phyloP scores from a whole-genome alignment of 64 coral and sea anemone species.

The Porites australiensis region DNA sequence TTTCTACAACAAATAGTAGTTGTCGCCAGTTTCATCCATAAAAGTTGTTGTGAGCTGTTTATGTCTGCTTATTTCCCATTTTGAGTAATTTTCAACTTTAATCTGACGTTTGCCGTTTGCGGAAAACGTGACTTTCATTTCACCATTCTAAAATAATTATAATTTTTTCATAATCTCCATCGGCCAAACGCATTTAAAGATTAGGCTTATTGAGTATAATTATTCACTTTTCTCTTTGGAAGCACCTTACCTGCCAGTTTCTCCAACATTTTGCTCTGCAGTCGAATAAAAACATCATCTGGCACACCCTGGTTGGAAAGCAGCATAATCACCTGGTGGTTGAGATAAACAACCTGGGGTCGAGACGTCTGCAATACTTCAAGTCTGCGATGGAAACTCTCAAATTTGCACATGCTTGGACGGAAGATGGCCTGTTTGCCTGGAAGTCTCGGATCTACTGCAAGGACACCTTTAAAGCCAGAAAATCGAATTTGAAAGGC shows the following conservation, averaged over 20 bases:
- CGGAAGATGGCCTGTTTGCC: slow-evolving; percentile 75
- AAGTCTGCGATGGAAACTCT: slow-evolving; percentile 77
- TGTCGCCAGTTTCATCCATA: too few species aligned
- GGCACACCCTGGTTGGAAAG: slow-evolving; percentile 94
- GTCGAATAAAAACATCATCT: slow-evolving; percentile 81
- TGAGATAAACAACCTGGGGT: slow-evolving; percentile 90
- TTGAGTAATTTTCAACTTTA: too few species aligned
- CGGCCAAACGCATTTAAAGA: too few species aligned
- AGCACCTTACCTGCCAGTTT: slow-evolving; percentile 75
- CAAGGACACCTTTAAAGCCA: slow-evolving; percentile 94
- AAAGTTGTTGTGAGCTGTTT: too few species aligned
- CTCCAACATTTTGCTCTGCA: slow-evolving; percentile 80
- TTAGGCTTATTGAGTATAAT: too few species aligned
- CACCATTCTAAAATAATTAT: too few species aligned
- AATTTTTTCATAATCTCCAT: too few species aligned
- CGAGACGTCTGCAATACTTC: slow-evolving; percentile 97
- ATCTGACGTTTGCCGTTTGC: too few species aligned
- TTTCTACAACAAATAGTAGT: too few species aligned
- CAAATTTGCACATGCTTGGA: slow-evolving; percentile 91
- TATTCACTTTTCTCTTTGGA: too few species aligned
- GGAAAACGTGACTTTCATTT: too few species aligned
- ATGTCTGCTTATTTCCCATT: too few species aligned
- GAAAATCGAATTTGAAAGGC: slow-evolving; percentile 98
- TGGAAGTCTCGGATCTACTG: slow-evolving; percentile 65
- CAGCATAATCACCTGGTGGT: slow-evolving; percentile 97